These are phyloP conservation scores for Polypedilum vanderplanki DNA, from an alignment of 1,140 invertebrate genomes.

Conservation along the genomic window DNA sequence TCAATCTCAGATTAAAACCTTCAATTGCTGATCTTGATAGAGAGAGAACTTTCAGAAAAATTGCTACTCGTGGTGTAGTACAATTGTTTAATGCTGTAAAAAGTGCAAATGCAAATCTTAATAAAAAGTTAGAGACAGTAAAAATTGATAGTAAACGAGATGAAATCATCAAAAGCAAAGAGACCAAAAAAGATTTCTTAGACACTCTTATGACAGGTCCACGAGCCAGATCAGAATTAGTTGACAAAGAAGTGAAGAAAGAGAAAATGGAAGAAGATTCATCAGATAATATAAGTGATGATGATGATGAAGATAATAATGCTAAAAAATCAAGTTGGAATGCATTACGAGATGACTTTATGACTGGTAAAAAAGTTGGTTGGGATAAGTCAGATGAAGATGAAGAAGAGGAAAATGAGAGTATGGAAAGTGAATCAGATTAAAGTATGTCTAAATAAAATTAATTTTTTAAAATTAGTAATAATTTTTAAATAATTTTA, in stretches of 20 bases:
- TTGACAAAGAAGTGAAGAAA: conserved; percentile 49
- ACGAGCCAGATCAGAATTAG: conserved; percentile 52
- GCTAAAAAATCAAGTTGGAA: conserved; percentile 47
- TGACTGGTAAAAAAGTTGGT: conserved; percentile 80
- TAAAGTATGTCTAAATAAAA: neutral
- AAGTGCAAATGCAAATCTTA: conserved; percentile 72
- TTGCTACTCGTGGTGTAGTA: conserved; percentile 85
- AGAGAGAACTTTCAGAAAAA: conserved; percentile 68
- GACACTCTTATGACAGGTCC: conserved; percentile 69
- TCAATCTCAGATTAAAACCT: conserved; percentile 66
- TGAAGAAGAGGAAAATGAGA: neutral
- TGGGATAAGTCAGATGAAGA: conserved; percentile 66
- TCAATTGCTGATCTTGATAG: conserved; percentile 61
- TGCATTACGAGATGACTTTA: conserved; percentile 70
- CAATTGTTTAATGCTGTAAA: conserved; percentile 86
- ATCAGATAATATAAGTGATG: conserved; percentile 43
- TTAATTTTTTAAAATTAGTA: neutral
- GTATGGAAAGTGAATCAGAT: conserved; percentile 3
- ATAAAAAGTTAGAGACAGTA: conserved; percentile 62
- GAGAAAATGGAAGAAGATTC: conserved; percentile 45
- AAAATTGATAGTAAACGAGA: conserved; percentile 73
- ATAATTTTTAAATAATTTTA: neutral
- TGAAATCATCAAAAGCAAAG: conserved; percentile 64
- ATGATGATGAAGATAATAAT: conserved; percentile 35
- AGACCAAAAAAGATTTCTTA: conserved; percentile 75